A percentile compares a stretch with the other conserved stretches of the same genome.
Evolutionary conservation across 2,797 vertebrate species (phyloP).

Genomic region (Hypotaenidia philippensis): DNA sequence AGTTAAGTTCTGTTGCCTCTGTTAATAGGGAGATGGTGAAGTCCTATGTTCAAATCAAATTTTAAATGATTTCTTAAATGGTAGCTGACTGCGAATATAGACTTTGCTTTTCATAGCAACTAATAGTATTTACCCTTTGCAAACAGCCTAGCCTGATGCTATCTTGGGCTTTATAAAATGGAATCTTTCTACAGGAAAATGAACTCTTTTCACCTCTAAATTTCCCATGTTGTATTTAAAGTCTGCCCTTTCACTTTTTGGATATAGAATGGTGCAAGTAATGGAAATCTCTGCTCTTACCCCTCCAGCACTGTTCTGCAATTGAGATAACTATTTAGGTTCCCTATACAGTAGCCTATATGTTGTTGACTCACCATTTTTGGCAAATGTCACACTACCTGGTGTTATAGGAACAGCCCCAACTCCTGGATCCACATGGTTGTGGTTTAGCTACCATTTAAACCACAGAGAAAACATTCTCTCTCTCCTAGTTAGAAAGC

Average conservation of each 20-base stretch:
- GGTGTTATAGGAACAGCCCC: not conserved
- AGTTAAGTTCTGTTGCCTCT: not conserved
- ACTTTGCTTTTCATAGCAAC: not conserved
- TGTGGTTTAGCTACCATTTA: not conserved
- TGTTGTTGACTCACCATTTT: not conserved
- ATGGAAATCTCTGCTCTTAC: not conserved
- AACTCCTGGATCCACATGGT: not conserved
- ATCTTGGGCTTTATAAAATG: not conserved
- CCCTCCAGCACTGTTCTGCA: not conserved
- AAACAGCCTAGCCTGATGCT: not conserved
- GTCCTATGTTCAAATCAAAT: not conserved
- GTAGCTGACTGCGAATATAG: not conserved
- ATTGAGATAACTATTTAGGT: not conserved
- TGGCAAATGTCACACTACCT: rapidly evolving
- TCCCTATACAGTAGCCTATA: not conserved
- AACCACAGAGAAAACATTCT: not conserved
- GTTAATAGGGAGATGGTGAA: not conserved
- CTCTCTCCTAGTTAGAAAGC: not conserved
- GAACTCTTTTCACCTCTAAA: not conserved
- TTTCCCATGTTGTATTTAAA: not conserved
- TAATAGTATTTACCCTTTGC: not conserved
- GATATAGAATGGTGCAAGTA: not conserved
- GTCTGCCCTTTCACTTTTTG: not conserved
- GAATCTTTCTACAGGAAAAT: not conserved
- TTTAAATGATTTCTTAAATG: not conserved